phyloP scores from a whole-genome alignment of 2,888 invertebrate species.

The Conus canariensis region DNA sequence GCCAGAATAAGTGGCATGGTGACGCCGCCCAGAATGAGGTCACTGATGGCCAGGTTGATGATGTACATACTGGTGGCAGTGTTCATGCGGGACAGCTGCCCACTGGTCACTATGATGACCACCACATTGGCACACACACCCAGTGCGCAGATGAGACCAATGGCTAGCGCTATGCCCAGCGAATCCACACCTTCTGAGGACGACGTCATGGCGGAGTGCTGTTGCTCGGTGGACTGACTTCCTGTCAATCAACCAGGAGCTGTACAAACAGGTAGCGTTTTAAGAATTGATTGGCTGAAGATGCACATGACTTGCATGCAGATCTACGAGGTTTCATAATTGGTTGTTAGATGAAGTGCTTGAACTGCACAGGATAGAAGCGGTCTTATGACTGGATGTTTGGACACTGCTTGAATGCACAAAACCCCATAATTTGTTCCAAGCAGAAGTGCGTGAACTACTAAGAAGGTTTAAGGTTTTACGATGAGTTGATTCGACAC shows the following conservation, averaged over 20 bases:
- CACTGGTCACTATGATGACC: slow-evolving; percentile 4
- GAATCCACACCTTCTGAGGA: slow-evolving; percentile 27
- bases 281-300: background rate
- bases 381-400: too few relatives aligned
- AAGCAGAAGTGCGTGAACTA: too few relatives aligned
- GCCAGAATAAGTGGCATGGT: slow-evolving; percentile 34
- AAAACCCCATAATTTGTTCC: too few relatives aligned
- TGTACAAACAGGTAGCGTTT: background rate
- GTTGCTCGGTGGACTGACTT: background rate
- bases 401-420: too few relatives aligned
- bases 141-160: slow-evolving; percentile 25
- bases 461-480: too few relatives aligned
- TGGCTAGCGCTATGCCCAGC: background rate
- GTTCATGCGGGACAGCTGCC: background rate
- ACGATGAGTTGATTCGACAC: too few relatives aligned
- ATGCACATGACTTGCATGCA: background rate
- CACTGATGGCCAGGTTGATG: slow-evolving; percentile 40
- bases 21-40: slow-evolving; percentile 35
- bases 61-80: slow-evolving; percentile 31
- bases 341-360: too few relatives aligned
- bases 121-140: slow-evolving; percentile 17
- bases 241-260: background rate
- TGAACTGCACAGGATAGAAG: too few relatives aligned
- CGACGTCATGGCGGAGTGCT: slow-evolving; percentile 25
- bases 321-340: too few relatives aligned